Conservation (phyloP, 2,888 invertebrate genomes). For the Drosophila seclusa region DNA sequence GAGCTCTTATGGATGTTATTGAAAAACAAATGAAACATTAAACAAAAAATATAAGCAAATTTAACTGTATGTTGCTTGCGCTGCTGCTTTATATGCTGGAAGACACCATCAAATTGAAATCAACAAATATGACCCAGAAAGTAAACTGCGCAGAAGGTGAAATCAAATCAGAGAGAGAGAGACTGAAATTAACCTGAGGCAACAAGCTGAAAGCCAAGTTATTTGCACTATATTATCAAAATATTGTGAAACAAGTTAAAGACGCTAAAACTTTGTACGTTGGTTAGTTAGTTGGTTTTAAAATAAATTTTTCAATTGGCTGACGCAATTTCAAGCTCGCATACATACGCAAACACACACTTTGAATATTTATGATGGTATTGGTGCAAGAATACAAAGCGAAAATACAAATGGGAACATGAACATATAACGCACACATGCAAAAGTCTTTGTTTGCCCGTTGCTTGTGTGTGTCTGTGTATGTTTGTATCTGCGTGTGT, state of each 20-base stretch:
- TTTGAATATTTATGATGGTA: conserved; percentile 30
- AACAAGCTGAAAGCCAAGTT: conserved; percentile 4
- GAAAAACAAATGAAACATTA: conserved; percentile 39
- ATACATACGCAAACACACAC: conserved; percentile 45
- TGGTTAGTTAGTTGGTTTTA: conserved; percentile 5
- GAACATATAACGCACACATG: conserved; percentile 59
- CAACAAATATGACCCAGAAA: conserved; percentile 79
- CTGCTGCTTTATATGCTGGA: conserved; percentile 8
- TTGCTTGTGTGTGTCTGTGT: conserved; percentile 18
- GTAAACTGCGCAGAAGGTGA: conserved; percentile 65
- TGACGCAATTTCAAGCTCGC: conserved; percentile 78
- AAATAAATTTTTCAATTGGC: conserved; percentile 72
- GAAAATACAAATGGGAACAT: conserved; percentile 73
- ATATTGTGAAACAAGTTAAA: conserved; percentile 46
- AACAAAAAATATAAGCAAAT: conserved; percentile 38
- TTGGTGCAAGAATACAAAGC: conserved; percentile 60
- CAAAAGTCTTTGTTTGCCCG: conserved; percentile 66
- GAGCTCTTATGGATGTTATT: conserved; percentile 42
- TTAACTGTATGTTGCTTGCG: conserved; percentile 30
- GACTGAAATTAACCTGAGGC: conserved; percentile 3
- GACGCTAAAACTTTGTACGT: conserved; percentile 28
- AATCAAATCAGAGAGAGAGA: conserved; percentile 46
- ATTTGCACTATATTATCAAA: conserved; percentile 21
- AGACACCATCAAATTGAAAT: conserved; percentile 63
- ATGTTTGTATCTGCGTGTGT: conserved; percentile 23